These are phyloP conservation scores for Papilio aristodemus DNA, from an alignment of 1,140 invertebrate species.

Conservation along the genomic window DNA sequence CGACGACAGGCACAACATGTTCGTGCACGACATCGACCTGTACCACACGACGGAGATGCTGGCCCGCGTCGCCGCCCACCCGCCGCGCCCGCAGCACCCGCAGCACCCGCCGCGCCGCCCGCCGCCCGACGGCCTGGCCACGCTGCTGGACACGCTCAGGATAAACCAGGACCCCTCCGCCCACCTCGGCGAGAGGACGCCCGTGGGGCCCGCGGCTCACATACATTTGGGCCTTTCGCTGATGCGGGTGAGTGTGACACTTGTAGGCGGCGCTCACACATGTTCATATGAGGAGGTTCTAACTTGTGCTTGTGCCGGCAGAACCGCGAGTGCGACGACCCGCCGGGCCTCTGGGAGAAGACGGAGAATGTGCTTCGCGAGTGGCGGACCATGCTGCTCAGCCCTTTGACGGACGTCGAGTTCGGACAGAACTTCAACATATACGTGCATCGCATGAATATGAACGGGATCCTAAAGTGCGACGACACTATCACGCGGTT, in stretches of 20 bases:
- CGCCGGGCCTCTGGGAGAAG: constrained; percentile 96
- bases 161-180: constrained; percentile 85
- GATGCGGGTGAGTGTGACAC: constrained; percentile 82
- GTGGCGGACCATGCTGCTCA: constrained; percentile 96
- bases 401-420: constrained; percentile 86
- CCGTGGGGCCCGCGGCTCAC: constrained; percentile 89
- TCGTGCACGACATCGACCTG: constrained; percentile 91
- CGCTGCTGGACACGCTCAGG: constrained; percentile 88
- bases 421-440: constrained; percentile 96
- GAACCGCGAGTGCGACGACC: constrained; percentile 95
- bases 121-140: constrained; percentile 88
- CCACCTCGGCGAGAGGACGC: constrained; percentile 85
- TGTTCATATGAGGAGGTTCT: no score
- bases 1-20: constrained; percentile 89
- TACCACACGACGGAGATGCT: constrained; percentile 92
- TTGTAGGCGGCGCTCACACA: no score
- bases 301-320: constrained; percentile 65
- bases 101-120: constrained; percentile 53
- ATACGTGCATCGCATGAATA: constrained; percentile 98
- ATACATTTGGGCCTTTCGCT: constrained; percentile 95
- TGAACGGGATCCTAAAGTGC: constrained; percentile 97
- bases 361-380: constrained; percentile 96
- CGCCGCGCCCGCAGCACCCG: constrained; percentile 76
- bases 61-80: constrained; percentile 86
- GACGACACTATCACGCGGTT: constrained; percentile 98